Evolutionary conservation across 2,113 vertebrate species (phyloP), one percentile per base, ranked within the genome.

Genomic region (Sceloporus tristichus): DNA sequence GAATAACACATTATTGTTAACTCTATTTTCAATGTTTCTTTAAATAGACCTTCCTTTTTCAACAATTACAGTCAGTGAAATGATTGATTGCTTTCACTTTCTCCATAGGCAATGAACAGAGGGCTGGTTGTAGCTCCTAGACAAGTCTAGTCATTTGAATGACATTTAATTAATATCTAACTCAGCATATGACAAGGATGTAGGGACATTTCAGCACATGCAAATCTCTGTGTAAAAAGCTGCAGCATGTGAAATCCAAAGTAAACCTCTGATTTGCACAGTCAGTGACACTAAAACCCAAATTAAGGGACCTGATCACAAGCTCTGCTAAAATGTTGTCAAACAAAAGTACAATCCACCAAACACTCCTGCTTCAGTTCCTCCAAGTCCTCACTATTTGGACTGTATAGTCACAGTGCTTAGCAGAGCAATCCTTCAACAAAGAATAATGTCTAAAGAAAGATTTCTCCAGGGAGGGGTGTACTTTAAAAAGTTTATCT

Each of bases 121-220:
- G 29, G 53, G 10, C 10, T 11, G 11, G 9, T 34, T 29, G 71
- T 10, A 18, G n/a, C 23, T 74, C 86, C 66, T 62, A 40, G 71
- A 89, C 48, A 59, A 84, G 16, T 38, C 53, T 38, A 74, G 82
- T 48, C n/a, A 79, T 79, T 42, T 82, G 79, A 91, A 82, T 68
- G 84, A 59, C 84, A 90, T 73, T 82, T 68, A 88, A 78, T 75
- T 88, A 91, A 84, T 59, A 90, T 14, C 70, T 84, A 85, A 53
- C 38, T 90, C 42, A 48, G 14, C n/a, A 89, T 85, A 59, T 40
- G 80, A 71, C 85, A 1, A 89, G 16, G 29, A 87, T 53, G 23
- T 62, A 65, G 70, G 48, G 88, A 0, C 48, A 48, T 11, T 38
- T 74, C 6, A 76, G 2, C 18, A 10, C 27, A 56, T 71, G 62